Evolutionary conservation across 2,113 vertebrate genomes (phyloP), one percentile per base, ranked within the genome.

Genomic region (Oceanodroma tethys): DNA sequence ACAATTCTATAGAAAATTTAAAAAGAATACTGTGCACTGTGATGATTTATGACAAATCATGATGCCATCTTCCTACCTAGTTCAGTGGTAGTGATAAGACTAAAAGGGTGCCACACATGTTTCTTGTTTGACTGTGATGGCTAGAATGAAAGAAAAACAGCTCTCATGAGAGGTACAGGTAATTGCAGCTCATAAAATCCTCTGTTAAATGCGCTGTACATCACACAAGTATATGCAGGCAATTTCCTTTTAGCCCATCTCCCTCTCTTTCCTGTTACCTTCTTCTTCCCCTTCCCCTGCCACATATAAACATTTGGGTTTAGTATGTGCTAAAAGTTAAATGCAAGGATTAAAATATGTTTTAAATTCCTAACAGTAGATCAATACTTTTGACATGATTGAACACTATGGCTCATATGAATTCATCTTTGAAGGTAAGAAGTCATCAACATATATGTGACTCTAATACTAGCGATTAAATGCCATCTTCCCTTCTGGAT

Each of bases 121-220:
- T 90, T 92, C 66, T 67, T 55, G 6, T 86, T 92, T 84, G 88
- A 90, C n/a, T 58, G 16, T 59, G 42, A 47, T 55, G 32, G 15
- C 65, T 96, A 43, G 38, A 83, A 78, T 58, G 58, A 88, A 93
- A 81, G 62, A 73, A 88, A 72, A 80, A 93, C 75, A 23, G 58
- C 63, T 92, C 79, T 93, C 85, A 38, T 70, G 88, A 86, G 82
- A 96, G 17, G 12, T 42, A 67, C 60, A 68, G 45, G 42, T 92
- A 94, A 95, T 83, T 92, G 63, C 40, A 88, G 12, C 47, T 73
- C 88, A 78, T 92, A 82, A 97, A 92, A 67, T 71, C 79, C 29
- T 91, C 71, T 73, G n/a, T 73, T 93, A 86, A 95, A 88, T 92
- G 42, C 45, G 20, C 68, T 92, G 58, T 86, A 67, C 16, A 90